Conservation (phyloP, 2,113 vertebrate species). For the Thoracochromis brauschi region DNA sequence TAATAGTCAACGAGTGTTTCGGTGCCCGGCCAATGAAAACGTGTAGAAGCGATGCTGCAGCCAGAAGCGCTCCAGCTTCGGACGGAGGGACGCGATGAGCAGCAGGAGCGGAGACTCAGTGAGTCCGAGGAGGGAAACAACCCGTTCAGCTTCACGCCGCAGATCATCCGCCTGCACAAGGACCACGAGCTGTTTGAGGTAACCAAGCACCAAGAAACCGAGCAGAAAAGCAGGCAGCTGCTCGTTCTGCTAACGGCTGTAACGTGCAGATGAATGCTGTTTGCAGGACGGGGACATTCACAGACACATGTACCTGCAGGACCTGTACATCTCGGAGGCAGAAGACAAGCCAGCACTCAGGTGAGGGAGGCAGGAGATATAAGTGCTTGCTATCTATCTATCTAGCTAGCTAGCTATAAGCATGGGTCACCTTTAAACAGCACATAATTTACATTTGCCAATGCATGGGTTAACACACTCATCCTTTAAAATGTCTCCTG, state of each 20-base stretch:
- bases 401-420: fast-evolving
- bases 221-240: background rate
- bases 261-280: background rate
- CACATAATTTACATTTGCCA: background rate
- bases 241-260: background rate
- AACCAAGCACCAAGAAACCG: background rate
- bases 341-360: constrained; percentile 51
- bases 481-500: background rate
- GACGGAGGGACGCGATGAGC: background rate
- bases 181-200: constrained; percentile 80
- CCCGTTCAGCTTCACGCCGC: constrained; percentile 67
- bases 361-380: background rate
- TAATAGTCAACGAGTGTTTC: background rate
- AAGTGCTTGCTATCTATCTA: background rate
- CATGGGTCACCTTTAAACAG: background rate
- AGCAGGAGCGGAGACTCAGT: background rate
- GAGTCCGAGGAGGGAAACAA: background rate
- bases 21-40: background rate
- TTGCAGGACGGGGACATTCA: constrained; percentile 81
- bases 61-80: background rate
- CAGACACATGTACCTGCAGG: constrained; percentile 80
- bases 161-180: constrained; percentile 53
- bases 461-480: background rate
- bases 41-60: constrained; percentile 22
- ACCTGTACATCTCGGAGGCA: constrained; percentile 56